phyloP scores from a whole-genome alignment of 2,113 vertebrate species.

The Tauraco erythrolophus region DNA sequence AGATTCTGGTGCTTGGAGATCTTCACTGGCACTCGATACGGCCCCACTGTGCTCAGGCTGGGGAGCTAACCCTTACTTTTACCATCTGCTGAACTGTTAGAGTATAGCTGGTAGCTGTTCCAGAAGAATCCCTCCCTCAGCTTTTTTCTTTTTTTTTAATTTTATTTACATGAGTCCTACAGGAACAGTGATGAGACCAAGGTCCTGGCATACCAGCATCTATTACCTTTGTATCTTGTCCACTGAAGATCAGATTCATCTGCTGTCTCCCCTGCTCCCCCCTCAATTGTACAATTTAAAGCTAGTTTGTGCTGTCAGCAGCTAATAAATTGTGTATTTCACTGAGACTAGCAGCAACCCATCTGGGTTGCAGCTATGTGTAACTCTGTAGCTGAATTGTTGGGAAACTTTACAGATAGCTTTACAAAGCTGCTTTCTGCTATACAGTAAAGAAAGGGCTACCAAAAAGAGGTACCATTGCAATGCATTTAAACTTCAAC shows the following conservation, averaged over 20 bases:
- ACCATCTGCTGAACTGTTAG: not conserved
- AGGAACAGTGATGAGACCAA: not conserved
- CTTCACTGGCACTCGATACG: not conserved
- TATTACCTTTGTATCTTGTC: constrained; percentile 32
- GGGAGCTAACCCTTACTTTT: not conserved
- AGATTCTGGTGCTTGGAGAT: not conserved
- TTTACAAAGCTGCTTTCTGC: not conserved
- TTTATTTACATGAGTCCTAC: not conserved
- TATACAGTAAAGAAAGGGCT: not conserved
- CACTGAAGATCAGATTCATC: not conserved
- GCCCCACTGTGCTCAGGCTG: not conserved
- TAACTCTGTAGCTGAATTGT: not conserved
- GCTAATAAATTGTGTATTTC: constrained; percentile 30
- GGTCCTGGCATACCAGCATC: not conserved
- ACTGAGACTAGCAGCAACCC: constrained; percentile 6
- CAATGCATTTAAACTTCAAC: not conserved
- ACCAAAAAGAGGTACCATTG: not conserved
- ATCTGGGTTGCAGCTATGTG: not conserved
- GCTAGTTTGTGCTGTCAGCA: constrained; percentile 47
- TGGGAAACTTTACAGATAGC: not conserved
- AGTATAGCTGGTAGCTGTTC: not conserved
- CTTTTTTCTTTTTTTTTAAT: not conserved
- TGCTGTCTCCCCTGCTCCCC: not conserved
- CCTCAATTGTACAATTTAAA: not conserved
- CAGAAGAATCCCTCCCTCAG: not conserved